Evolutionary conservation across 2,888 invertebrate species (phyloP), one percentile per base, ranked within the genome.

Genomic region (Volucella zonaria): DNA sequence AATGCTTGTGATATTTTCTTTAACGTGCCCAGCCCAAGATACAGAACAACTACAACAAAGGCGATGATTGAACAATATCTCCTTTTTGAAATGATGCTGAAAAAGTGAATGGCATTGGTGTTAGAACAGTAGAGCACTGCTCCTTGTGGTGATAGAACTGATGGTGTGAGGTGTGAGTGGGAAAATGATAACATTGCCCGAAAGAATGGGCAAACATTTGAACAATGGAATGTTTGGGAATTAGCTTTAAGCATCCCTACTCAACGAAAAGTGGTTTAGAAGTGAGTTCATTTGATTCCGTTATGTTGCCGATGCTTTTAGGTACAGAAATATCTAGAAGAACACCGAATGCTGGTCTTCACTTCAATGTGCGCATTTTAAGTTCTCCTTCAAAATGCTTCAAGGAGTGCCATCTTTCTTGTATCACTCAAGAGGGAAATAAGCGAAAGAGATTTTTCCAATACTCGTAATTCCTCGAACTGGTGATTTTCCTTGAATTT

Each of bases 201-300:
- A 45, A 62, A 31, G 71, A 71, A 56, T 79, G 64, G 71, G 47
- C 75, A 83, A 83, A 80, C 67, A 83, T 80, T 80, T 56, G 71
- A 80, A 83, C 83, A 80, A 80, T 80, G 75, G 83, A 83, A 80
- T 83, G 66, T 76, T 76, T 71, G 79, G 49, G 80, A 83, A 80
- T 83, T 83, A 80, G 83, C 83, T 71, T 66, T 80, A 76, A 80
- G 71, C 54, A 71, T 70, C 75, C 47, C 61, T 51, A 75, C 80
- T 83, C 75, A 43, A 75, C 59, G 40, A 47, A 66, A 64, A 70
- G 59, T 74, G 66, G 68, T 66, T 31, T 71, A 64, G 75, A 71
- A 83, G 66, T 83, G 80, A 76, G 83, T 83, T 76, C 75, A 83
- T 83, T 75, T 83, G 70, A 76, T 79, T 83, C 43, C 2, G 58